Percentiles rank a stretch among this genome's conserved stretches.
Evolutionary conservation across 2,888 invertebrate genomes (phyloP).

Genomic region (Zaprionus bogoriensis): DNA sequence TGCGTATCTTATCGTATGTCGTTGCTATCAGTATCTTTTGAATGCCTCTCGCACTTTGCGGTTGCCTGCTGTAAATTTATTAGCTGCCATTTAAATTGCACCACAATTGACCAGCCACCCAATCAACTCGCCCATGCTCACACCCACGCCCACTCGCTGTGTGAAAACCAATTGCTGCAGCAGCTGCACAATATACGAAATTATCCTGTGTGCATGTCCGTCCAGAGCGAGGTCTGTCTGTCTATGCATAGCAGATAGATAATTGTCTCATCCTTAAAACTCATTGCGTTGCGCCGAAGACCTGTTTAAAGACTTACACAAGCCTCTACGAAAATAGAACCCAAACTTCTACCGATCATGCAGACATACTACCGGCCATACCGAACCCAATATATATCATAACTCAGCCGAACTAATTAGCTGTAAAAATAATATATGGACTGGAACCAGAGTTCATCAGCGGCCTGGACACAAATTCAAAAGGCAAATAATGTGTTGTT

Average conservation of each 20-base stretch:
- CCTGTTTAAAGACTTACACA: conserved; percentile 6
- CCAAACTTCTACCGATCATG: too few relatives aligned
- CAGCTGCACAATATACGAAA: conserved; percentile 29
- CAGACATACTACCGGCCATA: too few relatives aligned
- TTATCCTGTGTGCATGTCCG: conserved; percentile 14
- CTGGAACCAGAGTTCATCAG: conserved; percentile 52
- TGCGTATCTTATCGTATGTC: conserved; percentile 35
- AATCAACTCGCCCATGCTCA: too few relatives aligned
- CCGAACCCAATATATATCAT: too few relatives aligned
- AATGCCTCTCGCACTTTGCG: conserved; percentile 36
- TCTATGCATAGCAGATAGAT: neutral
- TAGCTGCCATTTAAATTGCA: conserved; percentile 69
- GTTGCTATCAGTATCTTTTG: conserved; percentile 36
- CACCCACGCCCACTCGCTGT: conserved; percentile 2
- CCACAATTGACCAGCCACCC: conserved; percentile 49
- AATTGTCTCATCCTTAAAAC: too few relatives aligned
- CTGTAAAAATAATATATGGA: conserved; percentile 78
- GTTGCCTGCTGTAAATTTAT: conserved; percentile 66
- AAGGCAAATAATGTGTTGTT: conserved; percentile 48
- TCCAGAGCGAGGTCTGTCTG: neutral
- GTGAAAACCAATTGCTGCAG: conserved; percentile 42
- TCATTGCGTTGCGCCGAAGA: too few relatives aligned
- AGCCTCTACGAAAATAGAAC: too few relatives aligned
- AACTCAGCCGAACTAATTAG: conserved; percentile 74
- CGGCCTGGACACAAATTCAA: conserved; percentile 36